Conservation (phyloP, 2,888 invertebrate species). For the Brachypterus glaber region DNA sequence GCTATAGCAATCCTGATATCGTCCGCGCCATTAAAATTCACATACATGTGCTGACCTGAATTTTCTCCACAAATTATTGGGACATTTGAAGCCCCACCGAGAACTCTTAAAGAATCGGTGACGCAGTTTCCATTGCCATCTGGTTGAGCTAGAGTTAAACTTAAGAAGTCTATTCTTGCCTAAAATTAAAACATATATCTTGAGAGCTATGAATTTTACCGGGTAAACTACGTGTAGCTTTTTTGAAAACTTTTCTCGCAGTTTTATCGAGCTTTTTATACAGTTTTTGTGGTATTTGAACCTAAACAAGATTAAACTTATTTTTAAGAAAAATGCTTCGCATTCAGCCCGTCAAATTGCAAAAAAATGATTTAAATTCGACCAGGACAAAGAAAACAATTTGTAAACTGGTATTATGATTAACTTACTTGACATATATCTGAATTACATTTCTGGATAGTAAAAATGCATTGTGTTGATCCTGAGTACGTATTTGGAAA, state of each 20-base stretch:
- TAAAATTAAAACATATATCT: too few relatives aligned
- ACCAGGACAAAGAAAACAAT: too few relatives aligned
- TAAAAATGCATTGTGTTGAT: slow-evolving; percentile 60
- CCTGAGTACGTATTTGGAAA: slow-evolving; percentile 64
- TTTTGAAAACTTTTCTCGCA: slow-evolving; percentile 1
- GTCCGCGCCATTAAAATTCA: slow-evolving; percentile 59
- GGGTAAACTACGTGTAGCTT: too few relatives aligned
- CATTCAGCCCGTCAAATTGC: too few relatives aligned
- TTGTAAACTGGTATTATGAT: slow-evolving; percentile 2
- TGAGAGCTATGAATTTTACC: too few relatives aligned
- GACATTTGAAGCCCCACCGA: slow-evolving; percentile 58
- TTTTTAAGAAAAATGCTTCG: too few relatives aligned
- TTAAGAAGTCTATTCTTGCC: slow-evolving; percentile 69
- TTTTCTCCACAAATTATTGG: slow-evolving; percentile 77
- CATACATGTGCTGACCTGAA: slow-evolving; percentile 67
- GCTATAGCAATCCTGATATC: slow-evolving; percentile 60
- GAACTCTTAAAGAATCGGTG: slow-evolving; percentile 60
- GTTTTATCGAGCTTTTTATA: too few relatives aligned
- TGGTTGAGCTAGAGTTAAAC: slow-evolving; percentile 62
- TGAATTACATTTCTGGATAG: slow-evolving; percentile 58
- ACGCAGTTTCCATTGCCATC: slow-evolving; percentile 62
- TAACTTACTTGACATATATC: slow-evolving; percentile 57
- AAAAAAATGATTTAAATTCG: too few relatives aligned
- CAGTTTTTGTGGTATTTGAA: too few relatives aligned
- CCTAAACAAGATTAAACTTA: too few relatives aligned